phyloP scores from a whole-genome alignment of 2,113 vertebrate species.

The Cygnus buccinator region DNA sequence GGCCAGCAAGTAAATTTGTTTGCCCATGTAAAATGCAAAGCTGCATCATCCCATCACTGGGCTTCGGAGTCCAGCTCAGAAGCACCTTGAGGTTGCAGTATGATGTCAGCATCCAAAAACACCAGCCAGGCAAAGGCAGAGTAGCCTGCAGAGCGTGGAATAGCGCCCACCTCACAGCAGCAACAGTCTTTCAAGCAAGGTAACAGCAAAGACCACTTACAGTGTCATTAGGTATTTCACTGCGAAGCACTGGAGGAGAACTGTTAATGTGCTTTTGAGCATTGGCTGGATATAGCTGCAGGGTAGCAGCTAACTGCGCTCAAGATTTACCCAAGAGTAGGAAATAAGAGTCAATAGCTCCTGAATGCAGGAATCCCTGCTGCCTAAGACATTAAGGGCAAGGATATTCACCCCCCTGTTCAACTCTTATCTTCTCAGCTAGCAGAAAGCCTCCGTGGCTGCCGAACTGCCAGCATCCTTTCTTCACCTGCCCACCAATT shows the following conservation, averaged over 20 bases:
- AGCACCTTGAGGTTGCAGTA: background rate
- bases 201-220: background rate
- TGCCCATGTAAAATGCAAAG: background rate
- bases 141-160: background rate
- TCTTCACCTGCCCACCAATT: background rate
- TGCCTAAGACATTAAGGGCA: background rate
- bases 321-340: background rate
- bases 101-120: fast-evolving
- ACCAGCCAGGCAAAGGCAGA: fast-evolving
- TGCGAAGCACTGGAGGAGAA: background rate
- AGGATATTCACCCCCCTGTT: background rate
- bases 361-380: background rate
- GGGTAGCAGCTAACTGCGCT: background rate
- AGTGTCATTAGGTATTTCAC: background rate
- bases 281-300: background rate
- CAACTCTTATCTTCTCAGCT: background rate
- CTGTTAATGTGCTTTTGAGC: background rate
- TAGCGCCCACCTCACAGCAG: background rate
- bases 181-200: background rate
- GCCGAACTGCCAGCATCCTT: background rate
- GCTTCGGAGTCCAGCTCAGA: background rate
- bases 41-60: background rate
- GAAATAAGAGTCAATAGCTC: background rate
- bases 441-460: background rate
- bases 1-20: background rate